Evolutionary conservation across 2,113 vertebrate genomes (phyloP).

Genomic region (Heterotis niloticus): DNA sequence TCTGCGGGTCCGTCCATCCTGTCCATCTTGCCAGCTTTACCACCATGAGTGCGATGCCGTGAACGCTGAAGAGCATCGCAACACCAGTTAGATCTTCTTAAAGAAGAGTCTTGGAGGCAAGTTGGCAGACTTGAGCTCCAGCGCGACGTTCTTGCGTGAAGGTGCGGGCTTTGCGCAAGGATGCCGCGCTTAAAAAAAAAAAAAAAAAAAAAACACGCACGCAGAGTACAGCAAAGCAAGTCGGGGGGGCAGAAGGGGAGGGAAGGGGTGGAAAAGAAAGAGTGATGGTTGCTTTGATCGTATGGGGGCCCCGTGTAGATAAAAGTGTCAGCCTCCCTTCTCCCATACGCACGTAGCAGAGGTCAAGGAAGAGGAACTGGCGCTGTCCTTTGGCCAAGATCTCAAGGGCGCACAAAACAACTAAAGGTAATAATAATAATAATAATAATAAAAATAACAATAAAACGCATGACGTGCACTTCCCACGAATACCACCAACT

Average conservation of each 20-base stretch:
- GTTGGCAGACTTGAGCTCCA: slow-evolving; percentile 16
- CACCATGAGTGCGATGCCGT: background rate
- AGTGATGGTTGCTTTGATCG: slow-evolving; percentile 64
- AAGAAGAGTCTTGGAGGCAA: background rate
- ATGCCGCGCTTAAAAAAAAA: slow-evolving; percentile 52
- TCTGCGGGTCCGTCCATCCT: slow-evolving; percentile 18
- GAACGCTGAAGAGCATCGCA: background rate
- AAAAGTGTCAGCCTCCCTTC: slow-evolving; percentile 40
- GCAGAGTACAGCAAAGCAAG: slow-evolving; percentile 55
- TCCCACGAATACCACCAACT: background rate
- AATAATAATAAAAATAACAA: background rate
- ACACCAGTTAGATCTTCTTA: background rate
- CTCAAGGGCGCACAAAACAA: background rate
- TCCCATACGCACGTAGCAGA: slow-evolving; percentile 32
- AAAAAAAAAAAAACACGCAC: slow-evolving; percentile 14
- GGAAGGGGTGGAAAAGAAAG: slow-evolving; percentile 44
- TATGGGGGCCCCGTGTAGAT: slow-evolving; percentile 49
- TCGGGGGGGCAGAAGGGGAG: slow-evolving; percentile 48
- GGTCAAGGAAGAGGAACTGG: slow-evolving; percentile 16
- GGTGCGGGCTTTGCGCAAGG: slow-evolving; percentile 48
- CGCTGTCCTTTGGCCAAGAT: slow-evolving; percentile 10
- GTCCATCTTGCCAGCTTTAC: background rate
- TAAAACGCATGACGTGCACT: background rate
- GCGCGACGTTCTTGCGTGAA: slow-evolving; percentile 39
- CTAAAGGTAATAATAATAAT: slow-evolving; percentile 5